Conservation (phyloP, 2,797 vertebrate genomes). For the Neosilurus mollespiculum region DNA sequence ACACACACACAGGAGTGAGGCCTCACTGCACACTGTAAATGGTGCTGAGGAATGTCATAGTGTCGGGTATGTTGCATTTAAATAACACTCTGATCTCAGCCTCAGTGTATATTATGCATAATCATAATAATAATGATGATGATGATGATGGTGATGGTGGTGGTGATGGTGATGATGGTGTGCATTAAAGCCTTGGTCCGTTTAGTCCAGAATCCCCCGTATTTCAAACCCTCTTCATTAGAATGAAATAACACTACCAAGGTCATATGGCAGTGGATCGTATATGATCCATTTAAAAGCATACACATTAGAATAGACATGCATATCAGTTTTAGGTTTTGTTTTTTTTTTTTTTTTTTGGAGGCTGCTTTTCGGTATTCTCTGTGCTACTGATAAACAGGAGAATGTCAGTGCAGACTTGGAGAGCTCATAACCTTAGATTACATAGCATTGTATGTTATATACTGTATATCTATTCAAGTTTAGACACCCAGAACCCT, state of each 20-base stretch:
- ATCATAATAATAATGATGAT: neutral
- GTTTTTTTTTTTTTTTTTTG: neutral
- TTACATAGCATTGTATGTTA: neutral
- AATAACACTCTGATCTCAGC: neutral
- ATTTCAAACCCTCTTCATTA: neutral
- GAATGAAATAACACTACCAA: conserved; percentile 5
- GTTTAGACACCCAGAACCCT: neutral
- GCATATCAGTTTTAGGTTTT: neutral
- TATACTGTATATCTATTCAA: neutral
- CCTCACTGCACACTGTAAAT: conserved; percentile 6
- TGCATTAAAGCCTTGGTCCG: neutral
- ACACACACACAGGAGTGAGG: neutral
- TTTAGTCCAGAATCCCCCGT: neutral
- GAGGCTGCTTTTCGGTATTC: neutral
- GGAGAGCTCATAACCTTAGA: too few species aligned
- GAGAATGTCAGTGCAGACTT: neutral
- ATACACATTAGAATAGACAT: neutral
- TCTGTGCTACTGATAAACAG: neutral
- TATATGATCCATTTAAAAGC: neutral
- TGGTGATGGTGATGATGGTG: neutral
- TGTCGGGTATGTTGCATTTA: neutral
- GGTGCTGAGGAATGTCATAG: conserved; percentile 8
- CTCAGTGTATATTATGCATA: neutral
- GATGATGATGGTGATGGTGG: neutral
- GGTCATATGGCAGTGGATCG: neutral